Conservation (phyloP, 2,113 vertebrate species). For the Melierax canorus region DNA sequence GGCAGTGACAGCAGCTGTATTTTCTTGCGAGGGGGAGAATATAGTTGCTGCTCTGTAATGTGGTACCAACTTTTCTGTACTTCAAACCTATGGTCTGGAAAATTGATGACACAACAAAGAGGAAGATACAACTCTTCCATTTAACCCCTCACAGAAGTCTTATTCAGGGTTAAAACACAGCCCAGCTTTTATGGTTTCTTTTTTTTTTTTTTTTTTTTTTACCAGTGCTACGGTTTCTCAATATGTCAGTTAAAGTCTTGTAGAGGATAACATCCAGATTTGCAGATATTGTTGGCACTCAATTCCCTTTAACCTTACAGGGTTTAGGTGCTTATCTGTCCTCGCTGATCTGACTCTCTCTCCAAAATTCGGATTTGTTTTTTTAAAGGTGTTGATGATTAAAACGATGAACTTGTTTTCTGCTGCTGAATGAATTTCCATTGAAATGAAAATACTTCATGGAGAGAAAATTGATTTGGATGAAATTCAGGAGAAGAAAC, state of each 20-base stretch:
- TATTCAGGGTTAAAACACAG: background rate
- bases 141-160: background rate
- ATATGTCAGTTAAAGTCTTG: background rate
- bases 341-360: background rate
- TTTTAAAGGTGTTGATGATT: background rate
- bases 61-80: background rate
- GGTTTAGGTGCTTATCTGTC: background rate
- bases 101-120: background rate
- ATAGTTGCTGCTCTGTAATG: background rate
- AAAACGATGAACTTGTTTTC: background rate
- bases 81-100: background rate
- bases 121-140: background rate
- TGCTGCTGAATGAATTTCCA: background rate
- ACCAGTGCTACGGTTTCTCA: background rate
- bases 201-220: background rate
- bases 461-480: background rate
- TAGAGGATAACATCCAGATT: background rate
- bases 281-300: fast-evolving
- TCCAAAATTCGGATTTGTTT: background rate
- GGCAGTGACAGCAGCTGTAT: background rate
- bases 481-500: background rate
- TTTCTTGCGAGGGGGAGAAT: background rate
- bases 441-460: background rate
- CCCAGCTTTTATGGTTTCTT: background rate
- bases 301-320: background rate